Conservation (phyloP, 2,113 vertebrate genomes). For the Danio rerio region DNA sequence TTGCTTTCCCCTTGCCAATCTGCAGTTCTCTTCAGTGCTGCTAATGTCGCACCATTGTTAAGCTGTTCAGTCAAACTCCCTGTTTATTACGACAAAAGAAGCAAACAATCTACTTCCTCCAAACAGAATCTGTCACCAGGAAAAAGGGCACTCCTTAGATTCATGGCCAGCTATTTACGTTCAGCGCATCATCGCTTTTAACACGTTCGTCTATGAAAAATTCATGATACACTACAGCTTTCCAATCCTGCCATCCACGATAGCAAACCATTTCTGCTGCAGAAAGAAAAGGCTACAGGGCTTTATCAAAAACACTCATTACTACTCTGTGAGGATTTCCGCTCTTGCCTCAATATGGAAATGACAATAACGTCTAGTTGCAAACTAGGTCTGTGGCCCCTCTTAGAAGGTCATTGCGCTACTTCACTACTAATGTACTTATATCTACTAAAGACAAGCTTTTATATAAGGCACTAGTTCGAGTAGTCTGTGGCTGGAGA, state of each 20-base stretch:
- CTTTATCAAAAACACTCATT: slow-evolving; percentile 22
- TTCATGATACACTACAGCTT: slow-evolving; percentile 19
- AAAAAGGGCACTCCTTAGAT: slow-evolving; percentile 6
- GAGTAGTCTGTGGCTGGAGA: slow-evolving; percentile 28
- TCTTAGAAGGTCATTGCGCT: slow-evolving; percentile 5
- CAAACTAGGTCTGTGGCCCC: slow-evolving; percentile 1
- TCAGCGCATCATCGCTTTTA: slow-evolving; percentile 13
- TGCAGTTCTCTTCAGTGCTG: neutral
- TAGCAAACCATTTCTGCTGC: neutral
- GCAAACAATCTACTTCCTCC: neutral
- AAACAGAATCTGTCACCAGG: neutral
- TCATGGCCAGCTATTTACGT: slow-evolving; percentile 16
- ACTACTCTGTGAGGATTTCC: neutral
- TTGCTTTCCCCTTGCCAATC: neutral
- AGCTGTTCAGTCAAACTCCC: neutral
- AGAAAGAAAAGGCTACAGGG: slow-evolving; percentile 4
- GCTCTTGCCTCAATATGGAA: neutral
- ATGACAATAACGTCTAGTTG: slow-evolving; percentile 16
- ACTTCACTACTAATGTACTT: slow-evolving; percentile 17
- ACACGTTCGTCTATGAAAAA: slow-evolving; percentile 39
- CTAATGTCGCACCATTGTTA: neutral
- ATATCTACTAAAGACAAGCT: slow-evolving; percentile 32
- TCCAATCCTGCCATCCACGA: slow-evolving; percentile 6
- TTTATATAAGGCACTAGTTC: slow-evolving; percentile 39
- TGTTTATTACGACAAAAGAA: neutral